Evolutionary conservation across 2,888 invertebrate genomes (phyloP).

Genomic region (Eutolmus rufibarbis): DNA sequence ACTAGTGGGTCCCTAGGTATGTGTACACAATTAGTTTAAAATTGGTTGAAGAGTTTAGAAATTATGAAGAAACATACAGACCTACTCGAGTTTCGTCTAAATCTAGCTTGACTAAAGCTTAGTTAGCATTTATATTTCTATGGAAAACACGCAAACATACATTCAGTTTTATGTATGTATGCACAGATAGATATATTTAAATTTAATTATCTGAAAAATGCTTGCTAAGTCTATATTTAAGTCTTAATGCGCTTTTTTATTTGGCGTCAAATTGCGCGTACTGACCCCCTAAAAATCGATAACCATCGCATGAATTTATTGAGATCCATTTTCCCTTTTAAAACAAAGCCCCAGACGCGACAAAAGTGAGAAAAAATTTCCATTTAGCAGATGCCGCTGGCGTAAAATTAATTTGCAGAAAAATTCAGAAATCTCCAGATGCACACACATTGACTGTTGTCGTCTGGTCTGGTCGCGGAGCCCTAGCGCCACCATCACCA

Average conservation of each 20-base stretch:
- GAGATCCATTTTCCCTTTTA: background rate
- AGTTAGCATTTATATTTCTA: too few relatives aligned
- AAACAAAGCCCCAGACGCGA: background rate
- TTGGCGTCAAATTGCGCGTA: background rate
- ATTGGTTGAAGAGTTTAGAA: too few relatives aligned
- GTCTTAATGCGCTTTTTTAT: background rate
- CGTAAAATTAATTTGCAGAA: background rate
- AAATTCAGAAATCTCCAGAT: background rate
- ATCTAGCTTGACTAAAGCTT: too few relatives aligned
- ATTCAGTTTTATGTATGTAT: too few relatives aligned
- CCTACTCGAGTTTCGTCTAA: too few relatives aligned
- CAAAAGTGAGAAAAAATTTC: background rate
- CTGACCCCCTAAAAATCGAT: background rate
- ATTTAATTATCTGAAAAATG: too few relatives aligned
- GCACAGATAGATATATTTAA: too few relatives aligned
- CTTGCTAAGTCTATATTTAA: too few relatives aligned
- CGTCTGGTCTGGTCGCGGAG: background rate
- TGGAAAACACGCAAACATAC: too few relatives aligned
- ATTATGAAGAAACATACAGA: too few relatives aligned
- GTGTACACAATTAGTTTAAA: too few relatives aligned
- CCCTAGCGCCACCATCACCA: background rate
- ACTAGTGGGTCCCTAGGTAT: too few relatives aligned
- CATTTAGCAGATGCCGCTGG: constrained; percentile 1
- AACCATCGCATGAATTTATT: background rate
- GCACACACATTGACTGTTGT: background rate